These are phyloP conservation scores for Euura lappo DNA, from an alignment of 1,140 invertebrate genomes.

Conservation along the genomic window DNA sequence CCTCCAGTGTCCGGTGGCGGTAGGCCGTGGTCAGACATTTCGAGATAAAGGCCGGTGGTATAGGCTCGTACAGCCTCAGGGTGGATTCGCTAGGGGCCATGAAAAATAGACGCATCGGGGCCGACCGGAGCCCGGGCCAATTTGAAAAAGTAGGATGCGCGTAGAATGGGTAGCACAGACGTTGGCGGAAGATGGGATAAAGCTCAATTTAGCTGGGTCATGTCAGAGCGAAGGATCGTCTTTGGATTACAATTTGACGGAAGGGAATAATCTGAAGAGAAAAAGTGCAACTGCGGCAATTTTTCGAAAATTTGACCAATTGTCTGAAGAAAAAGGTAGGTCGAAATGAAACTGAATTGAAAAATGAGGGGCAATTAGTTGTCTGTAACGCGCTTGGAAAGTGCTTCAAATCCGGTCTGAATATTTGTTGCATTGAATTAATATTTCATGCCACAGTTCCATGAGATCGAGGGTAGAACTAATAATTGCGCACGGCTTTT, in stretches of 20 bases:
- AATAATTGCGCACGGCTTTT: too few species aligned
- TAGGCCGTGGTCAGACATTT: neutral
- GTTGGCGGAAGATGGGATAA: neutral
- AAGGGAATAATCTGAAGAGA: too few species aligned
- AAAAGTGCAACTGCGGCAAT: too few species aligned
- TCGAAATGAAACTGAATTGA: too few species aligned
- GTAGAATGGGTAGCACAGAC: neutral
- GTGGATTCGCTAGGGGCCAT: constrained; percentile 3
- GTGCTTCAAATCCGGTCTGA: too few species aligned
- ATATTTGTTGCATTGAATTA: too few species aligned
- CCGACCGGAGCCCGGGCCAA: neutral
- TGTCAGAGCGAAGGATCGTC: neutral
- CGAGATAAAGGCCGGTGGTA: neutral
- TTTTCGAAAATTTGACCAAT: too few species aligned
- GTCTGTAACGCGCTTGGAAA: too few species aligned
- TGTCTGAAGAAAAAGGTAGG: too few species aligned
- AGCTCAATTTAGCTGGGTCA: neutral
- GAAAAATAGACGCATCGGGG: neutral
- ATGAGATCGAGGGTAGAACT: too few species aligned
- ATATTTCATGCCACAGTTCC: too few species aligned
- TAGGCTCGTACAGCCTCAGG: neutral
- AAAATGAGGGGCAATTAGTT: too few species aligned
- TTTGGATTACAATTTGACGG: neutral
- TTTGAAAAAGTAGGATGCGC: neutral
- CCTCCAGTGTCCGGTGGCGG: neutral